These are phyloP conservation scores for Galendromus occidentalis DNA, from an alignment of 1,140 invertebrate species.

Conservation along the genomic window DNA sequence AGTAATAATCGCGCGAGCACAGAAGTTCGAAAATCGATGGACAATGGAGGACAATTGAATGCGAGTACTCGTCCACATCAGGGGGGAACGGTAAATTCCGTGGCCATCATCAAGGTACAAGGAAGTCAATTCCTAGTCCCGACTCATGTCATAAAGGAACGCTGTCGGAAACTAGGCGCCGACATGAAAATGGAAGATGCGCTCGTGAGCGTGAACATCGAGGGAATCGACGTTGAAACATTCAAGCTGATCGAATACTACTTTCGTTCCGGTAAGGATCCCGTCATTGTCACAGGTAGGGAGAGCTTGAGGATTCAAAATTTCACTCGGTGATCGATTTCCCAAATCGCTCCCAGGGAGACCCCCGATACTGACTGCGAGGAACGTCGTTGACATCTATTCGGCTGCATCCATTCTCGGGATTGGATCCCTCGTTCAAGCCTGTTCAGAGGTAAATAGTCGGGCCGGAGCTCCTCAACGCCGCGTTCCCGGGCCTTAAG, in stretches of 20 bases:
- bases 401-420: background rate
- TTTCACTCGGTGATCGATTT: background rate
- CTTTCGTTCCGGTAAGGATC: background rate
- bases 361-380: background rate
- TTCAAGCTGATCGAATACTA: background rate
- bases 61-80: no score
- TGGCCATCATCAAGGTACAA: background rate
- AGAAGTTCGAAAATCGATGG: no score
- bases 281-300: no score
- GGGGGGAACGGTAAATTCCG: background rate
- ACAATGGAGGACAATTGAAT: no score
- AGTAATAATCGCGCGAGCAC: no score
- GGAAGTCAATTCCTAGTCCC: background rate
- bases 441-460: background rate
- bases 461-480: background rate
- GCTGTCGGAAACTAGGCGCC: background rate
- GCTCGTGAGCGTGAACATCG: background rate
- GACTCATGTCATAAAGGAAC: background rate
- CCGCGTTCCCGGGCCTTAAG: background rate
- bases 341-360: background rate
- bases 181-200: background rate
- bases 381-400: background rate
- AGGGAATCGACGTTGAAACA: background rate
- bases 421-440: background rate
- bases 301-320: no score